Evolutionary conservation across 2,797 vertebrate species (phyloP).

Genomic region (Threskiornis aethiopicus): DNA sequence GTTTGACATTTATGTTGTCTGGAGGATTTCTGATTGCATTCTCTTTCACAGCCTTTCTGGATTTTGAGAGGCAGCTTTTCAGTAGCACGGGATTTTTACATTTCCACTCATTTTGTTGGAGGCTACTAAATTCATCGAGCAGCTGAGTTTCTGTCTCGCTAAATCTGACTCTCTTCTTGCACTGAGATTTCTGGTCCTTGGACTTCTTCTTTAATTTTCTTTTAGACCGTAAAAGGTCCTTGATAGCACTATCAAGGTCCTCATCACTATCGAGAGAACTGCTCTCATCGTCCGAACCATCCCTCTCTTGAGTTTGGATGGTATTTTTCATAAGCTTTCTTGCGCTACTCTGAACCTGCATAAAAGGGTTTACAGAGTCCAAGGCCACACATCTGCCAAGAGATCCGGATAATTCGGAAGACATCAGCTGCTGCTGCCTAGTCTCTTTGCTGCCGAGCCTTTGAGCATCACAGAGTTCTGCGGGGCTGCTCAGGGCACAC

Average conservation of each 20-base stretch:
- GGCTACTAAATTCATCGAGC: conserved; percentile 26
- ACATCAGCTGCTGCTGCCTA: not conserved
- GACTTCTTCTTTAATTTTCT: conserved; percentile 85
- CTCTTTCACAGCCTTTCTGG: conserved; percentile 16
- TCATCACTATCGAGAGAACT: conserved; percentile 97
- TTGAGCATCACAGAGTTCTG: not conserved
- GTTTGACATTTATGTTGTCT: not conserved
- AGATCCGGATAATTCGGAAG: not conserved
- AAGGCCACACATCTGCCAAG: not conserved
- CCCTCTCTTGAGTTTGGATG: not conserved
- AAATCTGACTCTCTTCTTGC: conserved; percentile 79
- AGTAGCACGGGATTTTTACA: conserved; percentile 42
- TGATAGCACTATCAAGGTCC: conserved; percentile 92
- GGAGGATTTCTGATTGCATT: not conserved
- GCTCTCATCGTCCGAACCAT: conserved; percentile 85
- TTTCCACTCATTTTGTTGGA: conserved; percentile 67
- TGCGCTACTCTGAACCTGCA: not conserved
- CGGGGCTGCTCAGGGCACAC: not conserved
- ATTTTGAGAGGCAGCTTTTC: conserved; percentile 75
- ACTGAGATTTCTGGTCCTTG: conserved; percentile 78
- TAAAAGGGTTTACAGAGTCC: not conserved
- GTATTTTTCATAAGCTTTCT: not conserved
- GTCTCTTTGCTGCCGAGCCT: not conserved
- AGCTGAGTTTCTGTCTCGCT: conserved; percentile 56
- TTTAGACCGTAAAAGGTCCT: conserved; percentile 92